Conservation (phyloP, 2,113 vertebrate genomes). For the Neogobius melanostomus region DNA sequence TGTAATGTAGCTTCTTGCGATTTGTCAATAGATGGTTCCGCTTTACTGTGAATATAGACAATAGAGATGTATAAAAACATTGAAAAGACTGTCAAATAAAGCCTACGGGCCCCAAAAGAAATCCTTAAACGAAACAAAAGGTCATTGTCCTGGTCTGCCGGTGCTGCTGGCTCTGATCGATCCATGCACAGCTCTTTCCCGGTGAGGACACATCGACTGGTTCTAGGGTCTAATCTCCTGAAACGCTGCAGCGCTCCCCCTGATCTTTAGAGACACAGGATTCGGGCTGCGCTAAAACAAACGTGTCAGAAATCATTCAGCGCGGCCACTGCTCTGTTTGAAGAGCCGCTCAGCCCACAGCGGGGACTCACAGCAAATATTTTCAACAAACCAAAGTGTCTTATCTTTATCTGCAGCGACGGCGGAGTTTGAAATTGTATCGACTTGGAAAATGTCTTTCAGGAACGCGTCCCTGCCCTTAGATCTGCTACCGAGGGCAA, state of each 20-base stretch:
- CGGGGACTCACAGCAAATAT: conserved; percentile 16
- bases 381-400: conserved; percentile 9
- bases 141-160: conserved; percentile 37
- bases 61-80: too few species aligned
- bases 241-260: conserved; percentile 53
- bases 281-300: conserved; percentile 42
- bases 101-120: too few species aligned
- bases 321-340: conserved; percentile 24
- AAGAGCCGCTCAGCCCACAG: conserved; percentile 24
- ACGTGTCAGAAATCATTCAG: conserved; percentile 46
- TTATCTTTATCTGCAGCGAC: conserved; percentile 5
- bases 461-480: too few species aligned
- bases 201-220: conserved; percentile 72
- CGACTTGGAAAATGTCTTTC: too few species aligned
- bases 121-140: too few species aligned
- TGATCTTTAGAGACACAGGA: conserved; percentile 62
- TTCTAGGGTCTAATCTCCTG: conserved; percentile 76
- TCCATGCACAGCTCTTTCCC: conserved; percentile 76
- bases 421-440: background rate
- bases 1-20: too few species aligned
- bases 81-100: too few species aligned
- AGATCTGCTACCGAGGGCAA: too few species aligned
- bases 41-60: too few species aligned
- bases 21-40: too few species aligned
- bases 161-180: conserved; percentile 70